These are phyloP conservation scores for Pygocentrus nattereri DNA, from an alignment of 2,797 vertebrate genomes.

Conservation along the genomic window DNA sequence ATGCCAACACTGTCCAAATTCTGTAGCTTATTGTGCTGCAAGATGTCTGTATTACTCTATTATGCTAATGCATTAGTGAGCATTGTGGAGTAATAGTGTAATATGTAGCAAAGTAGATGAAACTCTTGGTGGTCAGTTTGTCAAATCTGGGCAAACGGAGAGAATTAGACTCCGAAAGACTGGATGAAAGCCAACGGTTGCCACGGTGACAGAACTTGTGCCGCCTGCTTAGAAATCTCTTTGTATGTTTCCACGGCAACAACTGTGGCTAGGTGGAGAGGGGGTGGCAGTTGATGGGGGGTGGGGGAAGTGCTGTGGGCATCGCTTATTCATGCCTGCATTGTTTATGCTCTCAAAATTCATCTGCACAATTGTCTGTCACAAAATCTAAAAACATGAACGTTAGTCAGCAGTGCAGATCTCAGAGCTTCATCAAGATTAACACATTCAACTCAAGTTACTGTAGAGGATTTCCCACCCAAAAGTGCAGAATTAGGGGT, in stretches of 20 bases:
- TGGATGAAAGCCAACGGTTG: conserved; percentile 82
- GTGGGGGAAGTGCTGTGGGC: conserved; percentile 51
- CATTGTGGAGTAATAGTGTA: conserved; percentile 39
- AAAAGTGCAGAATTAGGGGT: conserved; percentile 22
- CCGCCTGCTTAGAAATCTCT: conserved; percentile 77
- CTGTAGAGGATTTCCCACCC: conserved; percentile 27
- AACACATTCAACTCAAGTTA: conserved; percentile 28
- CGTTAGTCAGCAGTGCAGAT: conserved; percentile 71
- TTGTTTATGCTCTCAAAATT: conserved; percentile 69
- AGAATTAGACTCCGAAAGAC: conserved; percentile 62
- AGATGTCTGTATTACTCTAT: background rate
- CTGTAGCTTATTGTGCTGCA: background rate
- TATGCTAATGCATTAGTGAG: conserved; percentile 6
- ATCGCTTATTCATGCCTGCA: conserved; percentile 57
- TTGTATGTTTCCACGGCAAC: conserved; percentile 87
- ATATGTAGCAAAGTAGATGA: conserved; percentile 28
- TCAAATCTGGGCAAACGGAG: conserved; percentile 46
- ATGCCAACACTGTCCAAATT: background rate
- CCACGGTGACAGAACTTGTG: conserved; percentile 81
- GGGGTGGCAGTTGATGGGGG: conserved; percentile 48
- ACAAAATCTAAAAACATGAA: conserved; percentile 66
- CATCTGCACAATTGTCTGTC: conserved; percentile 66
- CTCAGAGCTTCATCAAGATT: background rate
- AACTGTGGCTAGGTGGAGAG: conserved; percentile 74
- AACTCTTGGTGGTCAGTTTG: conserved; percentile 60